Conservation (phyloP, 2,888 invertebrate species). For the Yponomeuta evonymella region DNA sequence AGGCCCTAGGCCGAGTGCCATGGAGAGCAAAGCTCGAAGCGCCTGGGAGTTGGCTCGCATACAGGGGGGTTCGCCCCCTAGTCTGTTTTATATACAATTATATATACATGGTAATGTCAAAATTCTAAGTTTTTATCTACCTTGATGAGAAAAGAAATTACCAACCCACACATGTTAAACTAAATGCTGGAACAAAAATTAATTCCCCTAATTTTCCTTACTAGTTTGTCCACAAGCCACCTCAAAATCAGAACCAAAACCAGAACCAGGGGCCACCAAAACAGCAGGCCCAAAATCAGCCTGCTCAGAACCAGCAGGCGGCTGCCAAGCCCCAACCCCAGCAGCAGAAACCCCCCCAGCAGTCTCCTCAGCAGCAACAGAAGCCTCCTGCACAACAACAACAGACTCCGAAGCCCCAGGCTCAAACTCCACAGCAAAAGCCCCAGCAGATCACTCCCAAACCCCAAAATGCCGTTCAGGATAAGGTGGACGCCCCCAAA, state of each 20-base stretch:
- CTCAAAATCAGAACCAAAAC: slow-evolving; percentile 7
- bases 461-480: slow-evolving; percentile 19
- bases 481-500: slow-evolving; percentile 16
- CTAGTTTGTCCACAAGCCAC: neutral
- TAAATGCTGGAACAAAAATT: neutral
- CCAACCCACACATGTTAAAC: neutral
- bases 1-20: no score
- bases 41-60: no score
- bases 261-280: neutral
- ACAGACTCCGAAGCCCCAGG: slow-evolving; percentile 20
- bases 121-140: neutral
- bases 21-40: no score
- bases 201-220: neutral
- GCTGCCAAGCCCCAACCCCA: slow-evolving; percentile 26
- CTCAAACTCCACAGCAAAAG: slow-evolving; percentile 27
- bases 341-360: slow-evolving; percentile 25
- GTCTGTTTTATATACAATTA: no score
- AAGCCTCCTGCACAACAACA: slow-evolving; percentile 28
- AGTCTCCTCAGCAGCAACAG: slow-evolving; percentile 21
- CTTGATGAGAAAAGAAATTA: neutral
- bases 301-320: slow-evolving; percentile 21
- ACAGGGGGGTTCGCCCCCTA: no score
- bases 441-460: slow-evolving; percentile 22
- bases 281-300: neutral
- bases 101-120: no score